Percentiles rank a stretch among this genome's conserved stretches.
These are phyloP conservation scores for Cantharis lateralis DNA, from an alignment of 2,888 invertebrate species.

Conservation along the genomic window DNA sequence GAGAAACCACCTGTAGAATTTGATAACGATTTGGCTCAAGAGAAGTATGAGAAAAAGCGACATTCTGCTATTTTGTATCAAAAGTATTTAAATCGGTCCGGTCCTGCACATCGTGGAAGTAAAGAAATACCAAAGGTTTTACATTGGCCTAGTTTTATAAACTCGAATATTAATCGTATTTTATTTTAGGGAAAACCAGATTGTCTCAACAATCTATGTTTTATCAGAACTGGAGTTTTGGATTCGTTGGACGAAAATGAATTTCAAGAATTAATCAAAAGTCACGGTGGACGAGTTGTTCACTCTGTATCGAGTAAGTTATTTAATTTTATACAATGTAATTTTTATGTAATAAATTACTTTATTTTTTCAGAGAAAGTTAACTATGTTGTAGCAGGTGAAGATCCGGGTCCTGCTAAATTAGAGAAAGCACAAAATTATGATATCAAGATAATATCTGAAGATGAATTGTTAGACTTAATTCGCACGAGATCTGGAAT, in stretches of 20 bases:
- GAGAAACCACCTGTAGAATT: slow-evolving; percentile 41
- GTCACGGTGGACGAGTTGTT: slow-evolving; percentile 81
- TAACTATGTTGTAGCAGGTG: slow-evolving; percentile 81
- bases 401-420: slow-evolving; percentile 86
- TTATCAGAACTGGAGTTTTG: slow-evolving; percentile 83
- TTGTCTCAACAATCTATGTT: slow-evolving; percentile 72
- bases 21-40: slow-evolving; percentile 64
- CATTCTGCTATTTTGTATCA: slow-evolving; percentile 71
- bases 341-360: neutral
- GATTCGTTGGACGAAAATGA: slow-evolving; percentile 88
- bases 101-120: slow-evolving; percentile 79
- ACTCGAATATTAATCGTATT: neutral
- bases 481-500: slow-evolving; percentile 66
- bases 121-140: slow-evolving; percentile 81
- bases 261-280: slow-evolving; percentile 70
- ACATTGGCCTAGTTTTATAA: neutral
- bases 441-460: slow-evolving; percentile 74
- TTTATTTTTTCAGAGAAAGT: slow-evolving; percentile 55
- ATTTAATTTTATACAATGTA: neutral
- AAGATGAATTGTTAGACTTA: slow-evolving; percentile 82
- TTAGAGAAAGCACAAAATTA: slow-evolving; percentile 73
- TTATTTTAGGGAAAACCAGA: slow-evolving; percentile 67
- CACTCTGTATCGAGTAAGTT: slow-evolving; percentile 68
- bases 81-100: slow-evolving; percentile 76
- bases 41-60: slow-evolving; percentile 69